These are phyloP conservation scores for Trimorus sp. DNA, from an alignment of 2,888 invertebrate species.

Conservation along the genomic window DNA sequence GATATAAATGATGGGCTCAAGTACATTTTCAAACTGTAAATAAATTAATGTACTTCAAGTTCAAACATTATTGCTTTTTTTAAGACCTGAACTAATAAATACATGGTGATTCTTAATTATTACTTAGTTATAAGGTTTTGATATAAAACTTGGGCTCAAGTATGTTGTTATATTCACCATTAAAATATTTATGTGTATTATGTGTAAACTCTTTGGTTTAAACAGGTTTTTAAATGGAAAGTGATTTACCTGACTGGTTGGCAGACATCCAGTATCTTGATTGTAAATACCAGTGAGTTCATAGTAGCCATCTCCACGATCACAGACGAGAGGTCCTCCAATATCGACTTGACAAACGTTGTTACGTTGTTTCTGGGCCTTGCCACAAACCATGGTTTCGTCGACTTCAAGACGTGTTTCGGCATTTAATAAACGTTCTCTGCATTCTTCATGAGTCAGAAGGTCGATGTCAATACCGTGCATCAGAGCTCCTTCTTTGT, in stretches of 20 bases:
- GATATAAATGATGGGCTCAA: no score
- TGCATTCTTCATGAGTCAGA: conserved; percentile 85
- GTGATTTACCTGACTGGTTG: conserved; percentile 77
- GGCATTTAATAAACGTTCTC: conserved; percentile 83
- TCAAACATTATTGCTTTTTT: no score
- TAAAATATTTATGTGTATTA: no score
- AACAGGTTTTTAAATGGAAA: no score
- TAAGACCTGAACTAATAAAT: no score
- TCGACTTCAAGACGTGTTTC: conserved; percentile 84
- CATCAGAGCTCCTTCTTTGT: conserved; percentile 89
- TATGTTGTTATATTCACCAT: no score
- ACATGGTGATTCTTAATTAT: no score
- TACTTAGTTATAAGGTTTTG: no score
- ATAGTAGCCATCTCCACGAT: conserved; percentile 86
- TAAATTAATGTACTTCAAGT: no score
- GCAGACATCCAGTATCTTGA: conserved; percentile 87
- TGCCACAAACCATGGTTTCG: conserved; percentile 87
- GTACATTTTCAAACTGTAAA: no score
- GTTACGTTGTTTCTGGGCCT: conserved; percentile 84
- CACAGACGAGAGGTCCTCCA: conserved; percentile 92
- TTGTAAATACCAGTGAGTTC: conserved; percentile 89
- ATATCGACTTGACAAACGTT: conserved; percentile 92
- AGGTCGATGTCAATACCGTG: conserved; percentile 88
- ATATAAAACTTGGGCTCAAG: no score
- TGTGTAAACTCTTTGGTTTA: no score